Conservation (phyloP, 2,797 vertebrate species). For the Sebastes hopkinsi region DNA sequence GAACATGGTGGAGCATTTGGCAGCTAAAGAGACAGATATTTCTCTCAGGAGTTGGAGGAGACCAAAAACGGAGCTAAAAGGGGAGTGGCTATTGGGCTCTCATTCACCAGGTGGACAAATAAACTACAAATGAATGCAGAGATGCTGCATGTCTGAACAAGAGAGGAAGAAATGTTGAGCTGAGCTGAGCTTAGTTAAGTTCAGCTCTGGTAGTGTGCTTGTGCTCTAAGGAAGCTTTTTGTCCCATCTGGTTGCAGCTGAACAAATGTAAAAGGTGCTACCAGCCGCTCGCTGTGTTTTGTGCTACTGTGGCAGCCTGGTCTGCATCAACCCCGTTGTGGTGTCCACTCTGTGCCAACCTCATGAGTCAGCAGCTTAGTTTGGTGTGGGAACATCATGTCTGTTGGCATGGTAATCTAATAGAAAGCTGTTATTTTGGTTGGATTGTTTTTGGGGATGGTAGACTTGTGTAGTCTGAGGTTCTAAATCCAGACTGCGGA, state of each 20-base stretch:
- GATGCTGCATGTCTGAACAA: no score
- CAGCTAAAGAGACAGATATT: neutral
- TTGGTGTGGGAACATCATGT: slow-evolving; percentile 42
- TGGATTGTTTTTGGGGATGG: slow-evolving; percentile 39
- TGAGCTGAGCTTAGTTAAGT: neutral
- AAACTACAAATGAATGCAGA: neutral
- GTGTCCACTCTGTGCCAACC: slow-evolving; percentile 22
- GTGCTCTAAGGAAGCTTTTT: neutral
- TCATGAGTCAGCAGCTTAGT: slow-evolving; percentile 51
- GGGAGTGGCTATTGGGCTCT: neutral
- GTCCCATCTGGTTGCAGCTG: neutral
- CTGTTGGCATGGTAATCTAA: slow-evolving; percentile 58
- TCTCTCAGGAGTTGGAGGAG: neutral
- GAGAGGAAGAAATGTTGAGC: neutral
- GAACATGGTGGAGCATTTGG: neutral
- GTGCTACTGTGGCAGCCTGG: neutral
- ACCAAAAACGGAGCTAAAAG: neutral
- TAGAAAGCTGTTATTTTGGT: slow-evolving; percentile 60
- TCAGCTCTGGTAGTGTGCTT: neutral
- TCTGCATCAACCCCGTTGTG: slow-evolving; percentile 27
- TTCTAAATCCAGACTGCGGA: slow-evolving; percentile 38
- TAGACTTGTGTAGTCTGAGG: slow-evolving; percentile 66
- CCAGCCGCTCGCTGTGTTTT: neutral
- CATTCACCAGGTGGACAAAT: neutral
- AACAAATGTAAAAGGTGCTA: neutral